phyloP scores from a whole-genome alignment of 2,888 invertebrate genomes.

The Holacanthella duospinosa region DNA sequence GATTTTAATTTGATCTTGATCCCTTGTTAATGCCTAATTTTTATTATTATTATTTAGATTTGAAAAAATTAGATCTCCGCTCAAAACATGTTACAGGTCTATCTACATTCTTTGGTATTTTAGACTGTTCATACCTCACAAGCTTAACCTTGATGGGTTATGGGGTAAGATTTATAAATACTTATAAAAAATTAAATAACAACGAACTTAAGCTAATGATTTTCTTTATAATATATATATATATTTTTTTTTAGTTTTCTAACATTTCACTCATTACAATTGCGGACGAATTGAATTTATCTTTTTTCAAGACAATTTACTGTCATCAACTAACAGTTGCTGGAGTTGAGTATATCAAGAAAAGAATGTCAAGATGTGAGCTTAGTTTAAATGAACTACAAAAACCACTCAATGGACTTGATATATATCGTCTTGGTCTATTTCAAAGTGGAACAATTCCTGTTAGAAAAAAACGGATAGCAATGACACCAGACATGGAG shows the following conservation, averaged over 20 bases:
- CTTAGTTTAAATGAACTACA: neutral
- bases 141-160: neutral
- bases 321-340: neutral
- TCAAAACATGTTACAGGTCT: neutral
- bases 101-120: neutral
- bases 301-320: neutral
- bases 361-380: neutral
- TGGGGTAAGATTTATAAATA: neutral
- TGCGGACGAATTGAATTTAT: neutral
- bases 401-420: neutral
- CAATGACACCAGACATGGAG: no score
- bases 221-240: neutral
- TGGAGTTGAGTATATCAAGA: neutral
- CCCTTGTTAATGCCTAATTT: no score
- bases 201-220: no score
- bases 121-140: neutral
- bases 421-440: neutral
- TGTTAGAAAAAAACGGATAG: neutral
- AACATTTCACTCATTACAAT: neutral
- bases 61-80: neutral
- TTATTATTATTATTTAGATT: neutral
- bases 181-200: neutral
- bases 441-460: constrained; percentile 1
- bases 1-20: no score
- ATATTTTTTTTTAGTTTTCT: neutral